Evolutionary conservation across 2,113 vertebrate genomes (phyloP).

Genomic region (Ictidomys tridecemlineatus): DNA sequence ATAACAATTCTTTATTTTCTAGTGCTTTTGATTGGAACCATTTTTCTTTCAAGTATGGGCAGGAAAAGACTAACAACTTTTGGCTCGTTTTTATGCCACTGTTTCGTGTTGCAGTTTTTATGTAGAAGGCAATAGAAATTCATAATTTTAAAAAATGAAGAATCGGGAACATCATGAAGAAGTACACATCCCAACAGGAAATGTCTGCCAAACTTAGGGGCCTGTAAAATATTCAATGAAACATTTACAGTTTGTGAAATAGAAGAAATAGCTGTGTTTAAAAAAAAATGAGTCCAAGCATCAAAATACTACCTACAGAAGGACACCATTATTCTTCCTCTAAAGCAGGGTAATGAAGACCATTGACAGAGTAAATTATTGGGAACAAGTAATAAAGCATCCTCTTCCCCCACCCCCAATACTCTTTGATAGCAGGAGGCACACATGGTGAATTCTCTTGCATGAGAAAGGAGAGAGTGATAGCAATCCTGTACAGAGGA

Average conservation of each 20-base stretch:
- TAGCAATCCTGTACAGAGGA: not conserved
- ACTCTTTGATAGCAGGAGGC: not conserved
- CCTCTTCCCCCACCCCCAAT: not conserved
- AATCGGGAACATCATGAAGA: not conserved
- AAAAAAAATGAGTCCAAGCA: not conserved
- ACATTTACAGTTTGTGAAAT: conserved; percentile 43
- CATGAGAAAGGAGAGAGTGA: not conserved
- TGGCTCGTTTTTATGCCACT: not conserved
- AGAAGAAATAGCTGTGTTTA: conserved; percentile 47
- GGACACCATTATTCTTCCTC: not conserved
- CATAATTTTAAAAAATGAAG: conserved; percentile 49
- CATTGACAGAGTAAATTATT: conserved; percentile 28
- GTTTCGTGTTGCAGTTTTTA: conserved; percentile 48
- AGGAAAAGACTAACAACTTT: conserved; percentile 51
- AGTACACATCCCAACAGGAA: not conserved
- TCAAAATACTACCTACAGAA: conserved; percentile 2
- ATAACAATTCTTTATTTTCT: conserved; percentile 68
- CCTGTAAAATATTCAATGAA: conserved; percentile 59
- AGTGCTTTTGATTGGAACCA: conserved; percentile 57
- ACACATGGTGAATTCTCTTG: not conserved
- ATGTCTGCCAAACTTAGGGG: not conserved
- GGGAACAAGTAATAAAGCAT: conserved; percentile 18
- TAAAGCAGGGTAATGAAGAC: conserved; percentile 42
- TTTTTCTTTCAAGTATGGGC: conserved; percentile 50
- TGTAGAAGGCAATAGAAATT: conserved; percentile 36